A percentile compares a stretch with the other conserved stretches of the same genome.
Evolutionary conservation across 1,140 invertebrate genomes (phyloP).

Genomic region (Magallana ariakensis): DNA sequence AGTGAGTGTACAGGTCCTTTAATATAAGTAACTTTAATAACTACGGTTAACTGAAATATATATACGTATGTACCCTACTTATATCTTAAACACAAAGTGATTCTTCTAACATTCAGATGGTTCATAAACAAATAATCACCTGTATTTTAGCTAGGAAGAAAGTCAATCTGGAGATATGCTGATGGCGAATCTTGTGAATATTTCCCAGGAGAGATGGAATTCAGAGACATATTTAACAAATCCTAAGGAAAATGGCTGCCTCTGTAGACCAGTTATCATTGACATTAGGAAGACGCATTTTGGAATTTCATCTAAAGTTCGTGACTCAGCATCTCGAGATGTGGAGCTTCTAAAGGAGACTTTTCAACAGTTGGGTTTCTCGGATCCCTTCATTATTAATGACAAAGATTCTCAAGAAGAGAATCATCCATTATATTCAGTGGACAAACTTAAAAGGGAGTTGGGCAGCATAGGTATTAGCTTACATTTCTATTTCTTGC

Average conservation of each 20-base stretch:
- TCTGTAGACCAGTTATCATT: not conserved
- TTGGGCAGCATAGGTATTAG: not conserved
- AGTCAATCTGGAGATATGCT: too few relatives aligned
- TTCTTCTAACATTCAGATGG: too few relatives aligned
- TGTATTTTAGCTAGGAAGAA: too few relatives aligned
- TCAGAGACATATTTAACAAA: not conserved
- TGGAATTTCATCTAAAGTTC: not conserved
- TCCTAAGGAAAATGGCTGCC: not conserved
- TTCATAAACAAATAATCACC: too few relatives aligned
- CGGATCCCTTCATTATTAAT: not conserved
- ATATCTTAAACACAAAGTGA: too few relatives aligned
- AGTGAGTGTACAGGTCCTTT: too few relatives aligned
- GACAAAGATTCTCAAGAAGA: not conserved
- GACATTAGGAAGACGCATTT: not conserved
- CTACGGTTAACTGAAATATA: too few relatives aligned
- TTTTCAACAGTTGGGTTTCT: not conserved
- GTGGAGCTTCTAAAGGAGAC: not conserved
- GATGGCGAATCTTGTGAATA: too few relatives aligned
- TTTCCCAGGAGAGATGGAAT: too few relatives aligned
- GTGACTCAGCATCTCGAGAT: not conserved
- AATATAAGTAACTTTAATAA: too few relatives aligned
- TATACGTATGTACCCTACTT: too few relatives aligned
- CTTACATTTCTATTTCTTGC: too few relatives aligned
- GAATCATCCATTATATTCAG: not conserved
- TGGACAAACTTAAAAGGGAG: not conserved